Percentiles rank a stretch among this genome's conserved stretches.
phyloP scores from a whole-genome alignment of 2,797 vertebrate species.

The Falco naumanni region DNA sequence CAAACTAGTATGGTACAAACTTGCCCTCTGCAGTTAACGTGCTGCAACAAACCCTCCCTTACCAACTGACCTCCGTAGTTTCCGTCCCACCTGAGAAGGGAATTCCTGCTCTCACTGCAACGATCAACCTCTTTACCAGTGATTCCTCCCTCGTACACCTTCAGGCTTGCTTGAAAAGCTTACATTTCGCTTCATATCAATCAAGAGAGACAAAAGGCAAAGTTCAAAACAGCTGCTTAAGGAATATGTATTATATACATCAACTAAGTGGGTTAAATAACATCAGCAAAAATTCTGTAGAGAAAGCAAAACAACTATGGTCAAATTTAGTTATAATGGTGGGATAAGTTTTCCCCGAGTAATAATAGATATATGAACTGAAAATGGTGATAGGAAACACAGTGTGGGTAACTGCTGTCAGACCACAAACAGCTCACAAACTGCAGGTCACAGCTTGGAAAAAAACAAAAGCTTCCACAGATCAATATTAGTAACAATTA shows the following conservation, averaged over 20 bases:
- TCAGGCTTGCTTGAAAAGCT: not conserved
- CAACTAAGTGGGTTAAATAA: not conserved
- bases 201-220: not conserved
- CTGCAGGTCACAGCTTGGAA: not conserved
- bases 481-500: not conserved
- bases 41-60: not conserved
- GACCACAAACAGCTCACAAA: not conserved
- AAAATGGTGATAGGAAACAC: not conserved
- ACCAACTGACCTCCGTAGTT: not conserved
- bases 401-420: not conserved
- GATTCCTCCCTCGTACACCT: not conserved
- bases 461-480: not conserved
- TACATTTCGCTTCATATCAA: not conserved
- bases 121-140: not conserved
- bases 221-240: not conserved
- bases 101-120: not conserved
- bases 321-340: not conserved
- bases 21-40: not conserved
- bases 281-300: not conserved
- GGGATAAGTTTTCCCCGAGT: not conserved
- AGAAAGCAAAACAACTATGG: not conserved
- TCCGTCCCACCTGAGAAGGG: not conserved
- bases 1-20: not conserved
- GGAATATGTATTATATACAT: not conserved
- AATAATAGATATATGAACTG: not conserved